Evolutionary conservation across 2,888 invertebrate species (phyloP).

Genomic region (Eledona agricola): DNA sequence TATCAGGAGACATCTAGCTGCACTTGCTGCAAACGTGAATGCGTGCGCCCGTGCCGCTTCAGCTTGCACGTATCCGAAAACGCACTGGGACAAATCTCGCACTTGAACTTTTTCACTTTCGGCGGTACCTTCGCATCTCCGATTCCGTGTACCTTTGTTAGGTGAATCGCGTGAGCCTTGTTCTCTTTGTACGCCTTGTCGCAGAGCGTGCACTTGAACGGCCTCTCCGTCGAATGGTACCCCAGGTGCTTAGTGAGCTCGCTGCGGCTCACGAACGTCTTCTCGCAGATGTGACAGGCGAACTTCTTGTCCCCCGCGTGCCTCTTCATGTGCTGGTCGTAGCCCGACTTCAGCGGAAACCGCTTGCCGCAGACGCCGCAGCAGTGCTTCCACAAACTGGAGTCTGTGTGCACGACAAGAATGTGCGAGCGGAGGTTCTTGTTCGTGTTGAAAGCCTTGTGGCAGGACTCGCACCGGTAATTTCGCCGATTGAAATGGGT

Average conservation of each 20-base stretch:
- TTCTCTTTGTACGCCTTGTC: slow-evolving; percentile 65
- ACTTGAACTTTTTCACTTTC: slow-evolving; percentile 56
- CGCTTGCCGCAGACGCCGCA: slow-evolving; percentile 50
- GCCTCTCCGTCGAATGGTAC: slow-evolving; percentile 51
- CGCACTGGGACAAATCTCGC: slow-evolving; percentile 59
- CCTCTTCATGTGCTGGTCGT: slow-evolving; percentile 51
- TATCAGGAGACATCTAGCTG: slow-evolving; percentile 53
- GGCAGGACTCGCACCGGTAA: slow-evolving; percentile 51
- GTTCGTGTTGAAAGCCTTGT: slow-evolving; percentile 53
- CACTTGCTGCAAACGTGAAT: slow-evolving; percentile 49
- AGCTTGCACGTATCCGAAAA: slow-evolving; percentile 53
- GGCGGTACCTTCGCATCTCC: slow-evolving; percentile 56
- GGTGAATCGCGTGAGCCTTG: slow-evolving; percentile 61
- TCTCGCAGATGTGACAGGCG: slow-evolving; percentile 50
- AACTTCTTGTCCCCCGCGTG: slow-evolving; percentile 53
- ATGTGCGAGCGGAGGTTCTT: slow-evolving; percentile 51
- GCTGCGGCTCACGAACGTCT: slow-evolving; percentile 50
- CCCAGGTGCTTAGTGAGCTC: slow-evolving; percentile 50
- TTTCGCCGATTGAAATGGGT: slow-evolving; percentile 51
- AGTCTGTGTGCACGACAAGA: slow-evolving; percentile 54
- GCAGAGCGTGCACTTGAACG: slow-evolving; percentile 63
- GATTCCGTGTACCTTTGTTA: slow-evolving; percentile 62
- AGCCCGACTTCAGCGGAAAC: slow-evolving; percentile 54
- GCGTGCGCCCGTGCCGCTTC: slow-evolving; percentile 51
- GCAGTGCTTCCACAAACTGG: slow-evolving; percentile 52